Conservation (phyloP, 2,797 vertebrate genomes). For the Esox masquinongy region DNA sequence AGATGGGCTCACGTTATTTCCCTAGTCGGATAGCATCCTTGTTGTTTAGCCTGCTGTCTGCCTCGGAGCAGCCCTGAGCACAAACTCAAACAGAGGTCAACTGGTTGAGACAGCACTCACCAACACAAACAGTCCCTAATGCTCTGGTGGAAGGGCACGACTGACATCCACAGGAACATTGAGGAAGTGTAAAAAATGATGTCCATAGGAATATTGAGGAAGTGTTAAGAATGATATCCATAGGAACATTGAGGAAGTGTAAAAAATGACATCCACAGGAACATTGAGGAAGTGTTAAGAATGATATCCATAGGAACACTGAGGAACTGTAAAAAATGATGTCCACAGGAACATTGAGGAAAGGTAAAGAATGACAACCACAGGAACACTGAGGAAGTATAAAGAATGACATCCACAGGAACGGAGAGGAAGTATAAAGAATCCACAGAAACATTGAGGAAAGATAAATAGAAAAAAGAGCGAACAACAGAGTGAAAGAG, state of each 20-base stretch:
- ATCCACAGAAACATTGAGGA: not conserved
- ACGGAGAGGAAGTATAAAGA: not conserved
- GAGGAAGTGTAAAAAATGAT: not conserved
- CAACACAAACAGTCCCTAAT: not conserved
- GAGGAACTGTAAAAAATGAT: not conserved
- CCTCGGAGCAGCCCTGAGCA: not conserved
- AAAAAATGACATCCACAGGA: not conserved
- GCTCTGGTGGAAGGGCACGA: not conserved
- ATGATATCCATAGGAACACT: not conserved
- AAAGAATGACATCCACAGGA: not conserved
- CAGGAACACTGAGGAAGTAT: not conserved
- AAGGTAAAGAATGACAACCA: too few species aligned
- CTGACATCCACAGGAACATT: not conserved
- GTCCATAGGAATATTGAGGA: not conserved
- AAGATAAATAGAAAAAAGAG: not conserved
- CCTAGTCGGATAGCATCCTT: not conserved
- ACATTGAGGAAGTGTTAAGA: constrained; percentile 52
- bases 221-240: too few species aligned
- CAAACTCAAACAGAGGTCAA: not conserved
- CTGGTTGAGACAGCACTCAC: not conserved
- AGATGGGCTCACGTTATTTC: not conserved
- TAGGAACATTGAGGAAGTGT: not conserved
- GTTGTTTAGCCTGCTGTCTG: constrained; percentile 5
- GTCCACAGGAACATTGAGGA: not conserved
- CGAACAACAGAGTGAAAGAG: not conserved